These are phyloP conservation scores for Camelus bactrianus DNA, from an alignment of 2,113 vertebrate genomes.

Conservation along the genomic window DNA sequence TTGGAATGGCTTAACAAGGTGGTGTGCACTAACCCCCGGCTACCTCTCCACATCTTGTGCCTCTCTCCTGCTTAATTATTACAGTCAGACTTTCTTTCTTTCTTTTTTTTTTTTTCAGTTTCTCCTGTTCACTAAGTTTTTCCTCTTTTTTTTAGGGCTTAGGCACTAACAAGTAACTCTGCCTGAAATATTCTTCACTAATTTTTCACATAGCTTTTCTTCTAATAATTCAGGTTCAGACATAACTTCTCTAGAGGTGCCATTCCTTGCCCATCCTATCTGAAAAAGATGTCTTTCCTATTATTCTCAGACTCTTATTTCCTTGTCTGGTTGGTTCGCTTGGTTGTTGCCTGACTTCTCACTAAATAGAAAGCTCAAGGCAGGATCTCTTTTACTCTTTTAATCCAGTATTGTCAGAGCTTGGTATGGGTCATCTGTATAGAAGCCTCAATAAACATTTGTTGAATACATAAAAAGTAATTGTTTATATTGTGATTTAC, in stretches of 20 bases:
- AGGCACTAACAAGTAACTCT: neutral
- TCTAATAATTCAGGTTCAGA: neutral
- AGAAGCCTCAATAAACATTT: neutral
- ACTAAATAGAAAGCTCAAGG: neutral
- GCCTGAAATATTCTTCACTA: neutral
- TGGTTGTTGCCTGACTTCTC: neutral
- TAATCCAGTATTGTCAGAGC: neutral
- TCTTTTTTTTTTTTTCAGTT: neutral
- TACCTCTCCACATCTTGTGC: neutral
- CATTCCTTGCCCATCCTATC: neutral
- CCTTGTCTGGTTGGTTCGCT: neutral
- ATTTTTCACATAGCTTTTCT: neutral
- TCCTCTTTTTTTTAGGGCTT: neutral
- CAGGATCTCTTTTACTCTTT: neutral
- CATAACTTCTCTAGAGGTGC: neutral
- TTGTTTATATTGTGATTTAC: neutral
- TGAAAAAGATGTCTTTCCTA: neutral
- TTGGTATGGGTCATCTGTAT: neutral
- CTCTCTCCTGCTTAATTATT: neutral
- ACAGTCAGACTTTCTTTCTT: neutral
- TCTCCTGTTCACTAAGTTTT: neutral
- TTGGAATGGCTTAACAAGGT: neutral
- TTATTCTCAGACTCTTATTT: neutral
- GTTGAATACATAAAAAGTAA: neutral
- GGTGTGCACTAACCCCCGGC: neutral